phyloP scores from a whole-genome alignment of 1,140 invertebrate genomes.

The Rhynchophorus ferrugineus region DNA sequence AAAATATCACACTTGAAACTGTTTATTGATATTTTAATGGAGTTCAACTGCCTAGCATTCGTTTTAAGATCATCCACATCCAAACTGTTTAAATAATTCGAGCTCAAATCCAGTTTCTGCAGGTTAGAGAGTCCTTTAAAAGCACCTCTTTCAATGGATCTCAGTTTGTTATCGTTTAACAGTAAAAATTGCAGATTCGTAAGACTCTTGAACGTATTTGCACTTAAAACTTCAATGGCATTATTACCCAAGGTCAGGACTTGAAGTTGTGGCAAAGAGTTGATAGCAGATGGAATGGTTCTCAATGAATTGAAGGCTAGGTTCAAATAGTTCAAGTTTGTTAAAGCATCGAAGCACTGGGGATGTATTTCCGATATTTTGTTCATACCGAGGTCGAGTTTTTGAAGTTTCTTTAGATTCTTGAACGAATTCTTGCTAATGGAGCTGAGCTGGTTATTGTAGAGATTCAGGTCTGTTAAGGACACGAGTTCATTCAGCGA shows the following conservation, averaged over 20 bases:
- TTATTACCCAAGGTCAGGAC: conserved; percentile 20
- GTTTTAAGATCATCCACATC: conserved; percentile 11
- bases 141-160: not conserved
- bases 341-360: conserved; percentile 16
- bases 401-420: conserved; percentile 12
- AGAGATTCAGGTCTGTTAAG: conserved; percentile 19
- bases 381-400: conserved; percentile 23
- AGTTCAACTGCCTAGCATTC: conserved; percentile 1
- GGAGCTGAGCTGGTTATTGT: conserved; percentile 18
- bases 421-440: conserved; percentile 13
- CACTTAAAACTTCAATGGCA: conserved; percentile 5
- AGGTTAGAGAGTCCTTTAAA: conserved; percentile 11
- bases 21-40: conserved; percentile 19
- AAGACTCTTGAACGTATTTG: conserved; percentile 8
- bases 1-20: conserved; percentile 17
- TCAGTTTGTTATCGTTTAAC: conserved; percentile 17
- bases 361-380: conserved; percentile 16
- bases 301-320: conserved; percentile 15
- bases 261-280: conserved; percentile 12
- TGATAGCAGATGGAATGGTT: conserved; percentile 12
- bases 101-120: conserved; percentile 14
- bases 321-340: conserved; percentile 10
- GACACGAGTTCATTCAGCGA: conserved; percentile 12
- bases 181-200: conserved; percentile 11
- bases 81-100: conserved; percentile 18